phyloP scores from a whole-genome alignment of 2,888 invertebrate genomes.

The Steinernema scapterisci region DNA sequence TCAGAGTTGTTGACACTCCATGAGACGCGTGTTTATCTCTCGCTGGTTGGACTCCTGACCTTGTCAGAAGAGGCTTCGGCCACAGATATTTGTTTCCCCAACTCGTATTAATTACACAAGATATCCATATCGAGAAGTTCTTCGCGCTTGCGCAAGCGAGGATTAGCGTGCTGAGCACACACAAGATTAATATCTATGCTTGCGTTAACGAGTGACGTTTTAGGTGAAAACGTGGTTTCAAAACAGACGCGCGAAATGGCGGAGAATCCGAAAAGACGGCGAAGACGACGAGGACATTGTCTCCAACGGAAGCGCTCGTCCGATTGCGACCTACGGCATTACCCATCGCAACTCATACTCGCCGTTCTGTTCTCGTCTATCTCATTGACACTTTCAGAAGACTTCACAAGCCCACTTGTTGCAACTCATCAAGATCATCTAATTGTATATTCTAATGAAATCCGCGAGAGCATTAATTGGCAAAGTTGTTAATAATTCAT shows the following conservation, averaged over 20 bases:
- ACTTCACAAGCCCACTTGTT: neutral
- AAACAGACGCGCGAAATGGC: slow-evolving; percentile 56
- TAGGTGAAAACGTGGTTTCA: slow-evolving; percentile 58
- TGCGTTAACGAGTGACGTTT: slow-evolving; percentile 33
- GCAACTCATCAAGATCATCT: neutral
- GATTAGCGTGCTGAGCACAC: neutral
- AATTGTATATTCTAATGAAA: too few relatives aligned
- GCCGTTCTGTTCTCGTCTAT: slow-evolving; percentile 4
- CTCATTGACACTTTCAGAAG: neutral
- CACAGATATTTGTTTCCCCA: neutral
- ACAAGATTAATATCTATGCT: neutral
- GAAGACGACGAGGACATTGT: slow-evolving; percentile 49
- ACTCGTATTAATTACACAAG: slow-evolving; percentile 6
- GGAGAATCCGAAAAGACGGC: slow-evolving; percentile 48
- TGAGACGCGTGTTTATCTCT: neutral
- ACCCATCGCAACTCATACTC: slow-evolving; percentile 12
- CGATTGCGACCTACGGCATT: slow-evolving; percentile 8
- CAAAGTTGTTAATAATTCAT: too few relatives aligned
- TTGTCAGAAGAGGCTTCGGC: neutral
- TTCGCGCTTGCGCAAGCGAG: slow-evolving; percentile 17
- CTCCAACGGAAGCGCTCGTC: neutral
- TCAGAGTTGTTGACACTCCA: neutral
- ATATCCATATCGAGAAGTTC: neutral
- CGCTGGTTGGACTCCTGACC: slow-evolving; percentile 12
- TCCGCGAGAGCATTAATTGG: too few relatives aligned